Conservation (phyloP, 2,113 vertebrate species). For the Haemorhous mexicanus region DNA sequence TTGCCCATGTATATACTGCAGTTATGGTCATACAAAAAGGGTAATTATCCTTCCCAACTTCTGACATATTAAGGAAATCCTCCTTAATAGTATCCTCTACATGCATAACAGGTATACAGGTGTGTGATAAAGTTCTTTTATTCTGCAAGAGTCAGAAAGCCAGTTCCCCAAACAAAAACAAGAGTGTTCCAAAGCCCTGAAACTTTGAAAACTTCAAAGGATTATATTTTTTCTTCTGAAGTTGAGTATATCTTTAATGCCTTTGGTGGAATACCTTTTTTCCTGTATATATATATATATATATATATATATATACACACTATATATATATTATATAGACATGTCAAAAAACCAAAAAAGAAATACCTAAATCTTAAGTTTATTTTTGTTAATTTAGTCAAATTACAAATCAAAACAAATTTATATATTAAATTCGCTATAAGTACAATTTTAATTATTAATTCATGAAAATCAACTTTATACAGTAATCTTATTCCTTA, state of each 20-base stretch:
- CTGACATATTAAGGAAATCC: not conserved
- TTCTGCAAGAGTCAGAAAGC: not conserved
- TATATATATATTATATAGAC: too few species aligned
- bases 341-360: not conserved
- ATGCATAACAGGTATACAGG: not conserved
- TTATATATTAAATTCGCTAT: not conserved
- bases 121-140: not conserved
- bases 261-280: not conserved
- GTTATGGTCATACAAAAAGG: not conserved
- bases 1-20: not conserved
- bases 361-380: fast-evolving
- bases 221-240: not conserved
- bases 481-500: not conserved
- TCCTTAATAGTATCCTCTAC: not conserved
- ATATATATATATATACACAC: not conserved
- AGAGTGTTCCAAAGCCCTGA: not conserved
- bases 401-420: not conserved
- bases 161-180: not conserved
- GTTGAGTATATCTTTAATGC: not conserved
- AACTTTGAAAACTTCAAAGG: not conserved
- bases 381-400: not conserved
- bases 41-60: not conserved
- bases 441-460: not conserved
- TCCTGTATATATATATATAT: not conserved
- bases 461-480: not conserved